phyloP scores from a whole-genome alignment of 2,797 vertebrate species.

The Fistularia tabacaria region DNA sequence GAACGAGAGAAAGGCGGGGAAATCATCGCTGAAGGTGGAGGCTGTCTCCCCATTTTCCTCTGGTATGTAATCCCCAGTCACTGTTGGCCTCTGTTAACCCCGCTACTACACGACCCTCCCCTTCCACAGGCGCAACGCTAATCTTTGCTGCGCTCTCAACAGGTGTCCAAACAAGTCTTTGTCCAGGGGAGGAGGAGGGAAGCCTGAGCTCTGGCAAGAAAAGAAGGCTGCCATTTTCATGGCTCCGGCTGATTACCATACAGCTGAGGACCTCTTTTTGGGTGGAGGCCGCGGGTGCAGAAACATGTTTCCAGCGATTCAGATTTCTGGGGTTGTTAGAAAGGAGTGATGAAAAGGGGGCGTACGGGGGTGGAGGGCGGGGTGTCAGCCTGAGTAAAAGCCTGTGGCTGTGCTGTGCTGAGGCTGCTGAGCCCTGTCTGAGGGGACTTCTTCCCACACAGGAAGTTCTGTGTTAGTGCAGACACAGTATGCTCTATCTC shows the following conservation, averaged over 20 bases:
- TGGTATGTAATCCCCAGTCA: constrained; percentile 82
- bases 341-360: constrained; percentile 55
- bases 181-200: constrained; percentile 74
- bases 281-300: constrained; percentile 62
- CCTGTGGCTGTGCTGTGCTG: constrained; percentile 54
- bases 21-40: constrained; percentile 25
- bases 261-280: constrained; percentile 82
- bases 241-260: constrained; percentile 85
- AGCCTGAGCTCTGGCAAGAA: constrained; percentile 58
- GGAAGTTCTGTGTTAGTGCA: constrained; percentile 63
- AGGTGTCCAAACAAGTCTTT: constrained; percentile 92
- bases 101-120: constrained; percentile 54
- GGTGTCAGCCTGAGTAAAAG: constrained; percentile 70
- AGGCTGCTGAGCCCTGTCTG: constrained; percentile 50
- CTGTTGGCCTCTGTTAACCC: constrained; percentile 81
- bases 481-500: constrained; percentile 67
- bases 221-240: constrained; percentile 82
- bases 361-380: constrained; percentile 34
- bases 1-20: constrained; percentile 37
- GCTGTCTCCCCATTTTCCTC: constrained; percentile 64
- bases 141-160: constrained; percentile 82
- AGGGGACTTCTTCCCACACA: constrained; percentile 62
- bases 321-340: constrained; percentile 75
- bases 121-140: constrained; percentile 66
- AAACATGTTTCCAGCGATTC: constrained; percentile 69